Evolutionary conservation across 2,888 invertebrate genomes (phyloP), one percentile per base, ranked within the genome.

Genomic region (Saturnia pavonia): DNA sequence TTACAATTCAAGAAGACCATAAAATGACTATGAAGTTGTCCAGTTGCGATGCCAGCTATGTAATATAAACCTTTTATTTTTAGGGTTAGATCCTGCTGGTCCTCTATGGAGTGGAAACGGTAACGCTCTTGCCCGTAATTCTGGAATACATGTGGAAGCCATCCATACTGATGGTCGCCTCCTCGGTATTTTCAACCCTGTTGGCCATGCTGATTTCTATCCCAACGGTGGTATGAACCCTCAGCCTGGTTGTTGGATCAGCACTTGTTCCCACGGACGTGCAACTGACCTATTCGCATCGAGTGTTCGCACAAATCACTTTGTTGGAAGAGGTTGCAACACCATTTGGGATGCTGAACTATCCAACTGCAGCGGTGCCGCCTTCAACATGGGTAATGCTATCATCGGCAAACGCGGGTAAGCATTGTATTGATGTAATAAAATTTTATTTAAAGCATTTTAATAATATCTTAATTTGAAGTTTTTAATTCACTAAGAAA

Each of bases 41-140:
- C n/a, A n/a, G 4, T 11, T 11, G 25, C 4, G 1, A 3, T 25
- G 57, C 25, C 19, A 25, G 25, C 25, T 57, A 8, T 1, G 0
- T 54, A 54, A 54, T 25, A 3, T 25, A 57, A 57, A 57, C 7
- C n/a, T 11, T 54, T 25, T 69, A 70, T 67, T 71, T 69, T 16
- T 72, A 89, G 89, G 85, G 69, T 75, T 90, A 70, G 90, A 91
- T 72, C 91, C 91, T 0, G 90, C 91, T 25, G 87, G 88, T 40
- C 90, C 90, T n/a, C 70, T 69, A 1, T 91, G 88, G 88, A 70
- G 72, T 0, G 74, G 74, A 25, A 86, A 85, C 71, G 27, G 69
- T 2, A 80, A 86, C 51, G 82, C 84, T 16, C 74, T 91, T 6
- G 83, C 80, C 51, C 25, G 27, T 1, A 79, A 80, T 51, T 76